phyloP scores from a whole-genome alignment of 2,113 vertebrate species.

The Illadopsis cleaveri region DNA sequence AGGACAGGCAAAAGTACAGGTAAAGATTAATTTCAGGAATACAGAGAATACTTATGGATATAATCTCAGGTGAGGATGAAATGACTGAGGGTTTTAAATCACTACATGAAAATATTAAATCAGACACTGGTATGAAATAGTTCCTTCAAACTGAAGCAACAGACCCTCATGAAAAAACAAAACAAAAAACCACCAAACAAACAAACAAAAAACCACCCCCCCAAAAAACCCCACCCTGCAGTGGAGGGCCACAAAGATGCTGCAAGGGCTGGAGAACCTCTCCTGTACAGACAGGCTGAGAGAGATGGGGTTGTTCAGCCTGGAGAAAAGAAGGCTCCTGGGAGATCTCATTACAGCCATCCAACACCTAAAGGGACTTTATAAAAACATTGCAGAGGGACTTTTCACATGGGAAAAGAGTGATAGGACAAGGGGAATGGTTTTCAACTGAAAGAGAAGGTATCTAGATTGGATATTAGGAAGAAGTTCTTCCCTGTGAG shows the following conservation, averaged over 20 bases:
- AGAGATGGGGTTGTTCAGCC: neutral
- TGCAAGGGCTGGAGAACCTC: neutral
- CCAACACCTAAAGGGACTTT: neutral
- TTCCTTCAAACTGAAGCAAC: neutral
- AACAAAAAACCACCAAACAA: neutral
- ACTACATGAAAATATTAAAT: neutral
- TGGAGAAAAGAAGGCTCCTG: neutral
- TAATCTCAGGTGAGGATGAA: neutral
- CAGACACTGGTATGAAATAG: neutral
- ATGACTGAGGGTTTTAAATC: neutral
- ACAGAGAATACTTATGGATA: neutral
- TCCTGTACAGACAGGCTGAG: neutral
- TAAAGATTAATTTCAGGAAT: neutral
- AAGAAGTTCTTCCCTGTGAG: neutral
- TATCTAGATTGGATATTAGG: neutral
- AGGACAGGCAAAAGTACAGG: neutral
- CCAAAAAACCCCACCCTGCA: too few species aligned
- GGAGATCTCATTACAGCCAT: neutral
- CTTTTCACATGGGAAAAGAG: accelerated
- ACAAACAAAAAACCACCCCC: neutral
- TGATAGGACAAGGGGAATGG: neutral
- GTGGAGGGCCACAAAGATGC: neutral
- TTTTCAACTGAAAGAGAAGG: neutral
- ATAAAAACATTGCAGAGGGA: neutral
- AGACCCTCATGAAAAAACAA: neutral